phyloP scores from a whole-genome alignment of 2,113 vertebrate species.

The Barbus barbus region DNA sequence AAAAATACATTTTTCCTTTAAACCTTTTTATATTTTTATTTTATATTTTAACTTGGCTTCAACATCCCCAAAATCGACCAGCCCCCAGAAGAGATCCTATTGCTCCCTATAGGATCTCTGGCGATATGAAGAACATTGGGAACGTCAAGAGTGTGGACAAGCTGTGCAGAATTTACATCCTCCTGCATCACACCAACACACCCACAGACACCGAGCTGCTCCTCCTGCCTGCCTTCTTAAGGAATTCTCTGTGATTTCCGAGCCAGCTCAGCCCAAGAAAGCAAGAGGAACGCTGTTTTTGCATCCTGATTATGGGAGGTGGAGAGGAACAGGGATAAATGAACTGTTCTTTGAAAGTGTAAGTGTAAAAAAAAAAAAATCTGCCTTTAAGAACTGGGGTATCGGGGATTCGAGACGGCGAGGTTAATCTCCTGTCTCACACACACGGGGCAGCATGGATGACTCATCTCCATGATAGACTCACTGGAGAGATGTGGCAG shows the following conservation, averaged over 20 bases:
- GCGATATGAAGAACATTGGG: not conserved
- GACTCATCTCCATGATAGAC: conserved; percentile 47
- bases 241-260: conserved; percentile 51
- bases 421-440: conserved; percentile 37
- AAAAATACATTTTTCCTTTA: not conserved
- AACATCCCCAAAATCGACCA: not conserved
- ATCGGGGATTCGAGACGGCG: conserved; percentile 16
- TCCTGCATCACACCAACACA: conserved; percentile 43
- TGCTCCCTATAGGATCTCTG: not conserved
- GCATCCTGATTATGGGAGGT: conserved; percentile 42
- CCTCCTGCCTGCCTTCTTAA: conserved; percentile 27
- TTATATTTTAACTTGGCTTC: not conserved
- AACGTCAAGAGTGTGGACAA: conserved; percentile 1
- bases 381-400: conserved; percentile 20
- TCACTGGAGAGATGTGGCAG: conserved; percentile 41
- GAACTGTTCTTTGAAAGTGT: conserved; percentile 12
- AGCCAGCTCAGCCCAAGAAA: conserved; percentile 31
- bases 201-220: conserved; percentile 41
- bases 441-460: conserved; percentile 13
- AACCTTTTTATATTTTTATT: not conserved
- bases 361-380: conserved; percentile 32
- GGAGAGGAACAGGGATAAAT: conserved; percentile 15
- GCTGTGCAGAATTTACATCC: conserved; percentile 24
- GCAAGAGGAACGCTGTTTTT: conserved; percentile 18
- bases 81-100: not conserved